Evolutionary conservation across 2,797 vertebrate genomes (phyloP).

Genomic region (Spinus pinus): DNA sequence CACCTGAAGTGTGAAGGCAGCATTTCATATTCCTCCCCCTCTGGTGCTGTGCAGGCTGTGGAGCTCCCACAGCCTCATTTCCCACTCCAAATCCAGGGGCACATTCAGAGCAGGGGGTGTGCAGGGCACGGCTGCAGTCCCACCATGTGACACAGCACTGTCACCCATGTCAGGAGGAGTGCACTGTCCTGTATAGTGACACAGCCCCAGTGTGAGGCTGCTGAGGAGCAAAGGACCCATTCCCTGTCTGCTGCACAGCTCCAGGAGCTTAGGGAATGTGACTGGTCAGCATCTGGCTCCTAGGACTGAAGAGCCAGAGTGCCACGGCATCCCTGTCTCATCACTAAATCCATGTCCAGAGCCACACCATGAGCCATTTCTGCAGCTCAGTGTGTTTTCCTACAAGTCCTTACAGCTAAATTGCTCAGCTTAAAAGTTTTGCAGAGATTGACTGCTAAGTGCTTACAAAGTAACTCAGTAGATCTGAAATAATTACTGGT

Average conservation of each 20-base stretch:
- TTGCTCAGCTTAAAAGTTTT: neutral
- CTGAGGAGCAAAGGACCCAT: neutral
- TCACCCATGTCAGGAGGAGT: neutral
- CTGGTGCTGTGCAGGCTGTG: neutral
- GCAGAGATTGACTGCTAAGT: neutral
- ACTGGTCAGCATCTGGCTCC: neutral
- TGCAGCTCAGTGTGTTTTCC: neutral
- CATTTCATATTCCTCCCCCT: neutral
- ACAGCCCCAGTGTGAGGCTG: neutral
- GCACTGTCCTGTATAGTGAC: neutral
- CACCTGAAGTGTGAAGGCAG: neutral
- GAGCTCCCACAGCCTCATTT: neutral
- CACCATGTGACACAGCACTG: accelerated
- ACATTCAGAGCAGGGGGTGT: neutral
- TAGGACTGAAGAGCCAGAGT: neutral
- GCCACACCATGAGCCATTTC: neutral
- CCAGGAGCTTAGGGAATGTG: neutral
- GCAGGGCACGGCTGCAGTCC: neutral
- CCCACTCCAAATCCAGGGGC: accelerated
- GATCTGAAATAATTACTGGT: neutral
- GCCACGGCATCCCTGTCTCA: neutral
- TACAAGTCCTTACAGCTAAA: neutral
- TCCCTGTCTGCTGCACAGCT: neutral
- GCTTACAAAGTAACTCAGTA: neutral
- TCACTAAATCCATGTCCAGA: neutral